These are phyloP conservation scores for Nyctereutes procyonoides DNA, from an alignment of 2,113 vertebrate genomes.

Conservation along the genomic window DNA sequence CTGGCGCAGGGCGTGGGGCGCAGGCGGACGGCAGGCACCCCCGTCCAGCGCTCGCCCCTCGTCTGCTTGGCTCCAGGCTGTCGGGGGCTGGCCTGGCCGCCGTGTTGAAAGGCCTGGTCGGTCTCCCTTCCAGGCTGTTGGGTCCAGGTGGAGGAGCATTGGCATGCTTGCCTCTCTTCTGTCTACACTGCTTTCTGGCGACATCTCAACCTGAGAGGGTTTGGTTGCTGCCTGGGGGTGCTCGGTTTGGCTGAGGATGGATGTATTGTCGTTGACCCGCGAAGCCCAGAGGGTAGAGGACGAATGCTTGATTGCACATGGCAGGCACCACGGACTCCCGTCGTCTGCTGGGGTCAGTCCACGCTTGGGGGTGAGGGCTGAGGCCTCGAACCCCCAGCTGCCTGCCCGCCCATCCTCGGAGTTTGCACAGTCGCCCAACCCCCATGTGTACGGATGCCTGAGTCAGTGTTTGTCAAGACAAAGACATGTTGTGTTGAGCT, in stretches of 20 bases:
- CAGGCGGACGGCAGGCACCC: no score
- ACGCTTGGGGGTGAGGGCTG: background rate
- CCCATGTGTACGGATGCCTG: background rate
- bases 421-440: constrained; percentile 23
- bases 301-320: constrained; percentile 60
- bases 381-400: background rate
- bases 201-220: constrained; percentile 26
- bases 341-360: constrained; percentile 51
- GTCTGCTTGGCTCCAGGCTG: background rate
- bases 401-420: no score
- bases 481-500: constrained; percentile 24
- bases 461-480: constrained; percentile 43
- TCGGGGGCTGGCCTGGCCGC: constrained; percentile 4
- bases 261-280: constrained; percentile 69
- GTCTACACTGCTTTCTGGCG: constrained; percentile 1
- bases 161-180: background rate
- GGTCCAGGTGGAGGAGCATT: background rate
- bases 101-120: constrained; percentile 31
- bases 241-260: constrained; percentile 68
- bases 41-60: no score
- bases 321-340: constrained; percentile 50
- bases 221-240: constrained; percentile 49
- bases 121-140: constrained; percentile 8
- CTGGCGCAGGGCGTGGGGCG: no score
- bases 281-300: constrained; percentile 1